Percentiles rank a stretch among this genome's conserved stretches.
phyloP scores from a whole-genome alignment of 2,888 invertebrate genomes.

The Metopia argyrocephala region DNA sequence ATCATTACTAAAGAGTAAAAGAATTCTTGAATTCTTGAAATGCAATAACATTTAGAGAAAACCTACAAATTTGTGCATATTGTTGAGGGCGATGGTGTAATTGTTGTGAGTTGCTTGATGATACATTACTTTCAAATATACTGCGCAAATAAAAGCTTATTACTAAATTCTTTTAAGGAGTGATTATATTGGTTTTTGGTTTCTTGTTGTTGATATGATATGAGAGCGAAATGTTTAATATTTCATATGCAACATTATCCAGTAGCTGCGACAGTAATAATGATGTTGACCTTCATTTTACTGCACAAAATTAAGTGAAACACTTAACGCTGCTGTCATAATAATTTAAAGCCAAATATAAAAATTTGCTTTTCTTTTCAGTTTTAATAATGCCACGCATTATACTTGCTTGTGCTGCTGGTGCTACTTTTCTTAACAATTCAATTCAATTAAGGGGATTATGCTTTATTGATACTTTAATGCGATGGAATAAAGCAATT shows the following conservation, averaged over 20 bases:
- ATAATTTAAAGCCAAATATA: neutral
- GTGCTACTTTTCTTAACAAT: neutral
- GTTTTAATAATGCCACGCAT: neutral
- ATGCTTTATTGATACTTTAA: too few relatives aligned
- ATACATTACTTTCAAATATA: neutral
- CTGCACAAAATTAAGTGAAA: neutral
- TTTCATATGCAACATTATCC: neutral
- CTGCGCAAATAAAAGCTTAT: too few relatives aligned
- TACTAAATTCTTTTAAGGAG: too few relatives aligned
- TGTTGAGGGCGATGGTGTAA: neutral
- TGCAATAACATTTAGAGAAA: neutral
- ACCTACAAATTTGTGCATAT: constrained; percentile 65
- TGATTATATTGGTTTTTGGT: too few relatives aligned
- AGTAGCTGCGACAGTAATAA: constrained; percentile 27
- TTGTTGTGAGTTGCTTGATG: constrained; percentile 21
- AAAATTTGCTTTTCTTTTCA: neutral
- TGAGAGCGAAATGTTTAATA: too few relatives aligned
- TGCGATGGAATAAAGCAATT: too few relatives aligned
- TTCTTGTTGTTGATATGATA: too few relatives aligned
- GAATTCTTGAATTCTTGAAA: neutral
- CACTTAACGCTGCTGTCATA: constrained; percentile 33
- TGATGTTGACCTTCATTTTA: constrained; percentile 34
- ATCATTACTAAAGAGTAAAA: neutral
- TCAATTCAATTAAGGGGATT: too few relatives aligned
- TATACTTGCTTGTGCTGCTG: neutral